These are phyloP conservation scores for Epizoanthus scotinus DNA, from an alignment of 92 coral and sea anemone genomes.

Conservation along the genomic window DNA sequence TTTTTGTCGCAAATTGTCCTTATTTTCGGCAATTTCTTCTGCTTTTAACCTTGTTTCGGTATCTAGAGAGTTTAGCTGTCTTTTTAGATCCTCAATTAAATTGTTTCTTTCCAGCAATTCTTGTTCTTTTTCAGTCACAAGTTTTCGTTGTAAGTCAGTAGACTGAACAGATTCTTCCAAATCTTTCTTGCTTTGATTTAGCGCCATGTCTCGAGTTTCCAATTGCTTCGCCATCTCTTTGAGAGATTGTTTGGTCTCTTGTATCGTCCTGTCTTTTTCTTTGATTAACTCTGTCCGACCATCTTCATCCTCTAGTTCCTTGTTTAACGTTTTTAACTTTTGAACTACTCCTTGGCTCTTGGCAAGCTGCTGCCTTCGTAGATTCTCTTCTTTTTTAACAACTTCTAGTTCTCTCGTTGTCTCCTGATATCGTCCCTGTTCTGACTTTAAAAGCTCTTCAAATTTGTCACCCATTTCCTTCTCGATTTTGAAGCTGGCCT, in stretches of 20 bases:
- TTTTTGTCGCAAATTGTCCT: constrained; percentile 42
- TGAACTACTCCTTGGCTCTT: constrained; percentile 16
- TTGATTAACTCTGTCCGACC: constrained; percentile 5
- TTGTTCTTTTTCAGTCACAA: constrained; percentile 41
- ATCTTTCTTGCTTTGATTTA: constrained; percentile 20
- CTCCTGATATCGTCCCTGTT: constrained; percentile 42
- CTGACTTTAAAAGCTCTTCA: constrained; percentile 48
- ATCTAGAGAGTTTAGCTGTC: constrained; percentile 50
- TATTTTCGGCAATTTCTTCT: constrained; percentile 52
- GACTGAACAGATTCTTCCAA: neutral
- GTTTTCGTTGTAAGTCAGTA: constrained; percentile 16
- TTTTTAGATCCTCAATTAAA: constrained; percentile 49
- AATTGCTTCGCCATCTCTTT: constrained; percentile 36
- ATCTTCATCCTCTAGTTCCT: neutral
- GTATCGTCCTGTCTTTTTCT: constrained; percentile 9
- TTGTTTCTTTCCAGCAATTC: constrained; percentile 52
- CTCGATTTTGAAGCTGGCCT: constrained; percentile 61
- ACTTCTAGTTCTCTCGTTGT: constrained; percentile 34
- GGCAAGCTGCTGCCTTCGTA: neutral
- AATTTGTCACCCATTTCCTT: constrained; percentile 51
- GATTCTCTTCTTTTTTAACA: constrained; percentile 1
- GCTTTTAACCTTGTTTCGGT: constrained; percentile 45
- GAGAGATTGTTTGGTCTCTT: neutral
- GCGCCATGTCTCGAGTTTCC: neutral
- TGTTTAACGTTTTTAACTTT: constrained; percentile 8